These are phyloP conservation scores for Pherbina coryleti DNA, from an alignment of 2,888 invertebrate genomes.

Conservation along the genomic window DNA sequence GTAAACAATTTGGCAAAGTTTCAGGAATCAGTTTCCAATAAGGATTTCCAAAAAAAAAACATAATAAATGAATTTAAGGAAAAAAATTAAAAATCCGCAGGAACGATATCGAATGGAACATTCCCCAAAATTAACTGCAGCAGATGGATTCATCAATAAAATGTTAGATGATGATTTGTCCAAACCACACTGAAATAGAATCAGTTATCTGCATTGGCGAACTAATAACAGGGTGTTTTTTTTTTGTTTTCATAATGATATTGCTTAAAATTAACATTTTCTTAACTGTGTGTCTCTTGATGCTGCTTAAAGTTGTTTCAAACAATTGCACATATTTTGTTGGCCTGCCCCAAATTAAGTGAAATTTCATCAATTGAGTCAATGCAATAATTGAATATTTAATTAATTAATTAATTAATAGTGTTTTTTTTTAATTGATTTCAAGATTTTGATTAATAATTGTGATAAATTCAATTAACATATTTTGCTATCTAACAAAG, in stretches of 20 bases:
- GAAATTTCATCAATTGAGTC: slow-evolving; percentile 23
- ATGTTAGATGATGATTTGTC: too few species aligned
- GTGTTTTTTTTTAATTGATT: slow-evolving; percentile 24
- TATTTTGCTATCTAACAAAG: slow-evolving; percentile 60
- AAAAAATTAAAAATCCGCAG: neutral
- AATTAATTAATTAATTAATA: slow-evolving; percentile 22
- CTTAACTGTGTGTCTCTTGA: neutral
- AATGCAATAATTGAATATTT: slow-evolving; percentile 24
- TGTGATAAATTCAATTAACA: slow-evolving; percentile 57
- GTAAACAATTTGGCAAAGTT: slow-evolving; percentile 53
- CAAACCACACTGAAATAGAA: too few species aligned
- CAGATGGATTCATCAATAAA: too few species aligned
- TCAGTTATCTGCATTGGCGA: neutral
- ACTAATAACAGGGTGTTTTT: neutral
- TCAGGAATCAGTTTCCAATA: slow-evolving; percentile 49
- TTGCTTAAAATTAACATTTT: neutral
- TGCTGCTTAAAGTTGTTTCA: slow-evolving; percentile 6
- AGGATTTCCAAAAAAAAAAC: slow-evolving; percentile 14
- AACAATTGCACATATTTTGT: slow-evolving; percentile 36
- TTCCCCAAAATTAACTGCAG: too few species aligned
- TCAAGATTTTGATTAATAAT: slow-evolving; percentile 45
- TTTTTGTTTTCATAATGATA: neutral
- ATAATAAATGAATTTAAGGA: neutral
- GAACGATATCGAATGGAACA: neutral
- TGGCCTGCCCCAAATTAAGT: slow-evolving; percentile 30